Percentiles rank a stretch among this genome's conserved stretches.
Evolutionary conservation across 2,888 invertebrate genomes (phyloP).

Genomic region (Protonemura montana): DNA sequence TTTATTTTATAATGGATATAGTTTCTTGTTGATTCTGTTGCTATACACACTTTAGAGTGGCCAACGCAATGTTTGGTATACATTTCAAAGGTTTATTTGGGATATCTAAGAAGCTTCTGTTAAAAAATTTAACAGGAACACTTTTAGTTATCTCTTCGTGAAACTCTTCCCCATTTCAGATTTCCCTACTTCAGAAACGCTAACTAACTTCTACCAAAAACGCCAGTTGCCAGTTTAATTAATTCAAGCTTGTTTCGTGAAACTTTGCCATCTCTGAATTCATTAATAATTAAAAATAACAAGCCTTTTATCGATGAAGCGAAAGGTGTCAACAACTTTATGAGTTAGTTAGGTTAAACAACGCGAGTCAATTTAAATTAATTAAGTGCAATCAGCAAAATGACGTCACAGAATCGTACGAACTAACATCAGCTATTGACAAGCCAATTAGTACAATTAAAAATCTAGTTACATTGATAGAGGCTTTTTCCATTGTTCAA

Average conservation of each 20-base stretch:
- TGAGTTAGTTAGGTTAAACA: constrained; percentile 7
- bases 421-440: constrained; percentile 41
- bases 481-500: constrained; percentile 33
- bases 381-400: constrained; percentile 42
- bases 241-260: constrained; percentile 30
- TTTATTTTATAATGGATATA: background rate
- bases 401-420: constrained; percentile 15
- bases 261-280: constrained; percentile 31
- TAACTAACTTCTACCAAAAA: constrained; percentile 7
- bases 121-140: constrained; percentile 15
- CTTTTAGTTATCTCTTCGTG: constrained; percentile 20
- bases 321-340: constrained; percentile 36
- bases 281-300: constrained; percentile 40
- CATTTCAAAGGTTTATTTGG: background rate
- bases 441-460: constrained; percentile 43
- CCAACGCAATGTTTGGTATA: background rate
- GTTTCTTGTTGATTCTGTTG: background rate
- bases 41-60: background rate
- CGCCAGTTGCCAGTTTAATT: constrained; percentile 16
- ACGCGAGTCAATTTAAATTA: constrained; percentile 39
- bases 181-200: background rate
- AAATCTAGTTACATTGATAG: constrained; percentile 41
- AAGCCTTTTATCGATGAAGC: constrained; percentile 38
- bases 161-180: background rate
- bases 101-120: constrained; percentile 2